Conservation (phyloP, 1,140 invertebrate genomes). For the Schlechtendalia chinensis region DNA sequence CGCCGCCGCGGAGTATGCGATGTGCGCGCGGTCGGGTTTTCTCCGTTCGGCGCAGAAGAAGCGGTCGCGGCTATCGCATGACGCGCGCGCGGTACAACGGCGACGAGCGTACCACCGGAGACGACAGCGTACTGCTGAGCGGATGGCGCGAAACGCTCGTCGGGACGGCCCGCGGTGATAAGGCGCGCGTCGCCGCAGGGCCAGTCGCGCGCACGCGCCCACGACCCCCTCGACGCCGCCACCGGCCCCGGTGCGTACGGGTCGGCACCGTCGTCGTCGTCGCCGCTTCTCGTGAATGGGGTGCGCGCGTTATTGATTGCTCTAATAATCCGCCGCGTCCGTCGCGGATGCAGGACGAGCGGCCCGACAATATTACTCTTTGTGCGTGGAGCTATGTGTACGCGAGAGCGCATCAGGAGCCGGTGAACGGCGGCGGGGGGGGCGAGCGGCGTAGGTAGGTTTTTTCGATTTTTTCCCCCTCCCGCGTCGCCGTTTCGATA, state of each 20-base stretch:
- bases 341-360: too few relatives aligned
- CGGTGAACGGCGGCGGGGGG: too few relatives aligned
- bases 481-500: neutral
- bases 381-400: neutral
- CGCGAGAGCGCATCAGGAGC: too few relatives aligned
- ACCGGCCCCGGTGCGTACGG: neutral
- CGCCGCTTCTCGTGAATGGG: slow-evolving; percentile 13
- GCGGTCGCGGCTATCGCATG: too few relatives aligned
- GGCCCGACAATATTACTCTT: slow-evolving; percentile 22
- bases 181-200: slow-evolving; percentile 3
- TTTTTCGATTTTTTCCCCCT: too few relatives aligned
- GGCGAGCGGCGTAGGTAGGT: too few relatives aligned
- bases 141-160: slow-evolving; percentile 32
- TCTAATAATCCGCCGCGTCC: slow-evolving; percentile 39
- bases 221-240: too few relatives aligned
- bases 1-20: too few relatives aligned
- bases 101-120: neutral
- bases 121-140: neutral
- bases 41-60: too few relatives aligned
- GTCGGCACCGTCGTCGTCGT: too few relatives aligned
- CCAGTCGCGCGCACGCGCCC: neutral
- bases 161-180: neutral
- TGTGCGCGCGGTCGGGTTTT: too few relatives aligned
- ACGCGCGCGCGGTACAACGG: neutral
- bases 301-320: slow-evolving; percentile 48